Evolutionary conservation across 2,888 invertebrate genomes (phyloP).

Genomic region (Cerastis rubricosa): DNA sequence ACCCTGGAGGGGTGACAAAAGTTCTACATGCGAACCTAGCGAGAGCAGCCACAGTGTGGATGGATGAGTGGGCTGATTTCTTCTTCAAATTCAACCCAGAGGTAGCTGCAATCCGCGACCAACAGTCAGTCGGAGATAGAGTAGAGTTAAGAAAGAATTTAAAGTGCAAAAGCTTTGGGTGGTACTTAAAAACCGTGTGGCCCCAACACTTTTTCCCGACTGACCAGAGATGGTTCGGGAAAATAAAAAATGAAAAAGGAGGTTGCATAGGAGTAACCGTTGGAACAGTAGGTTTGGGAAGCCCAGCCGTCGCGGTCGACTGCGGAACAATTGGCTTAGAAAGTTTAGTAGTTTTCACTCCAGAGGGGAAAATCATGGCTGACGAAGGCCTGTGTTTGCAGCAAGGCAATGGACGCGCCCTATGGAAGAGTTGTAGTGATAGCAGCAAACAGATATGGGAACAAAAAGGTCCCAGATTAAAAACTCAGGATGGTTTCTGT

Average conservation of each 20-base stretch:
- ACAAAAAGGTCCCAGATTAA: constrained; percentile 86
- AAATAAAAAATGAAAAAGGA: constrained; percentile 91
- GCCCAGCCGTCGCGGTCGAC: constrained; percentile 92
- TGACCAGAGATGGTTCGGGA: constrained; percentile 96
- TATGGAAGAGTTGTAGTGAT: constrained; percentile 94
- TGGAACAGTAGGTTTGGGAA: constrained; percentile 93
- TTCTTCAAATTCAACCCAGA: constrained; percentile 96
- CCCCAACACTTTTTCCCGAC: constrained; percentile 98
- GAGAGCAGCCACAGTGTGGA: constrained; percentile 98
- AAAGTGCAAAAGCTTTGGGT: constrained; percentile 96
- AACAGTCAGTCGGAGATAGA: constrained; percentile 92
- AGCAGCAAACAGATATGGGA: constrained; percentile 93
- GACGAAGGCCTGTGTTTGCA: constrained; percentile 97
- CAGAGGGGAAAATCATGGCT: constrained; percentile 94
- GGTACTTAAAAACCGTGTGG: constrained; percentile 99
- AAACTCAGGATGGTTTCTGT: constrained; percentile 79
- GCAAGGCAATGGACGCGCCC: constrained; percentile 91
- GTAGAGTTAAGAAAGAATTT: constrained; percentile 93
- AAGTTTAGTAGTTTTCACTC: constrained; percentile 94
- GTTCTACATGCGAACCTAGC: constrained; percentile 98
- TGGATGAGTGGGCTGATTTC: constrained; percentile 99
- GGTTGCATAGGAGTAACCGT: constrained; percentile 84
- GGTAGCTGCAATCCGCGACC: constrained; percentile 90
- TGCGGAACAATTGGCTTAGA: constrained; percentile 92
- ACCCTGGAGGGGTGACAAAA: constrained; percentile 97